Evolutionary conservation across 30 jellyfish, hydroid and myxozoan species (phyloP).

Genomic region (Hydractinia echinata): DNA sequence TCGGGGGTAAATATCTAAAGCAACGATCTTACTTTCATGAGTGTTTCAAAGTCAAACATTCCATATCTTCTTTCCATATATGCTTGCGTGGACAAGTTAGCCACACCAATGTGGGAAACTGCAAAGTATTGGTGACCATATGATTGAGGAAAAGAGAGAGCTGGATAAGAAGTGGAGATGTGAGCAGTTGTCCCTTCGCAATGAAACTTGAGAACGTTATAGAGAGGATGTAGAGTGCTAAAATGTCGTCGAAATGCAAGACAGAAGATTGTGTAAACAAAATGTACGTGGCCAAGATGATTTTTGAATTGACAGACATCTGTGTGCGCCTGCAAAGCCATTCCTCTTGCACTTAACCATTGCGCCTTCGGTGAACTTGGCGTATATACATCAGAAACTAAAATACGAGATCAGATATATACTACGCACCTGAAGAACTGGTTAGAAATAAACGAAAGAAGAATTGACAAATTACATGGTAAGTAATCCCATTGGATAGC

Average conservation of each 20-base stretch:
- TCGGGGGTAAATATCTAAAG: neutral
- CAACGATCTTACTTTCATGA: neutral
- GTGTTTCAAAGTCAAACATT: neutral
- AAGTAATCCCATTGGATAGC: neutral
- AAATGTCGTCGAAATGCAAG: neutral
- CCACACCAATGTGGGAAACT: neutral
- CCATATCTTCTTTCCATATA: neutral
- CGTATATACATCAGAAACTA: too few relatives aligned
- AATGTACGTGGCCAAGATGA: neutral
- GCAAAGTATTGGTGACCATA: neutral
- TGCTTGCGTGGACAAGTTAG: neutral
- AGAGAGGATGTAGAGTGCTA: neutral
- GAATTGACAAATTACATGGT: neutral
- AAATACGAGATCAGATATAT: too few relatives aligned
- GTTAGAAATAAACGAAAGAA: neutral
- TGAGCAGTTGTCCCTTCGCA: neutral
- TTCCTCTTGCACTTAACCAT: neutral
- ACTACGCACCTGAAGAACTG: too few relatives aligned
- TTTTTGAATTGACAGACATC: neutral
- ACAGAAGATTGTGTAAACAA: neutral
- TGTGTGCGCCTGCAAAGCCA: neutral
- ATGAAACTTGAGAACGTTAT: neutral
- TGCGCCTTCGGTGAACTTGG: too few relatives aligned
- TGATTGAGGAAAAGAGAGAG: neutral
- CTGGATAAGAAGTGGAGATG: neutral